Percentiles rank a stretch among this genome's conserved stretches.
Evolutionary conservation across 2,113 vertebrate species (phyloP).

Genomic region (Corapipo altera): DNA sequence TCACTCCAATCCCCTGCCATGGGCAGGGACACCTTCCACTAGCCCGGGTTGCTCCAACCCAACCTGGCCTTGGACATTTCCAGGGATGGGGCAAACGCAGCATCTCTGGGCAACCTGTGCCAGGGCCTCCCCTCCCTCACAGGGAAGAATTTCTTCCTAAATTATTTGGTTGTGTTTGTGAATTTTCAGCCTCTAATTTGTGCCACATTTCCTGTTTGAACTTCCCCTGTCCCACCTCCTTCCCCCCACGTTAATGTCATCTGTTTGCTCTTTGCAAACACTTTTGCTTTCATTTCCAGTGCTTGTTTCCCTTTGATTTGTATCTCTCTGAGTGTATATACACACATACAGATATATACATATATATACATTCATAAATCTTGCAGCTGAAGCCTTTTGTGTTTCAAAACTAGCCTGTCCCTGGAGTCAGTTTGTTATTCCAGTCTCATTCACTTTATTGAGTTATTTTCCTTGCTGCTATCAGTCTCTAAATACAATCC

Average conservation of each 20-base stretch:
- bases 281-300: conserved; percentile 51
- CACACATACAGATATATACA: neutral
- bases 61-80: neutral
- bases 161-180: neutral
- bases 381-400: conserved; percentile 8
- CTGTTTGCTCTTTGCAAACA: conserved; percentile 27
- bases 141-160: neutral
- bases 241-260: neutral
- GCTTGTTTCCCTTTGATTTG: conserved; percentile 23
- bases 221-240: neutral
- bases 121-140: neutral
- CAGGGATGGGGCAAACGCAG: neutral
- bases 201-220: conserved; percentile 34
- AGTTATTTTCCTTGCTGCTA: conserved; percentile 77
- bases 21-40: neutral
- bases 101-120: neutral
- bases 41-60: neutral
- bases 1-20: neutral
- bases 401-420: neutral
- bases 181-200: conserved; percentile 43
- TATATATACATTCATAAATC: neutral
- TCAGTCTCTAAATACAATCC: conserved; percentile 79
- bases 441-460: conserved; percentile 71
- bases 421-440: conserved; percentile 74
- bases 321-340: neutral